Conservation (phyloP, 2,113 vertebrate genomes). For the Pygoscelis antarcticus region DNA sequence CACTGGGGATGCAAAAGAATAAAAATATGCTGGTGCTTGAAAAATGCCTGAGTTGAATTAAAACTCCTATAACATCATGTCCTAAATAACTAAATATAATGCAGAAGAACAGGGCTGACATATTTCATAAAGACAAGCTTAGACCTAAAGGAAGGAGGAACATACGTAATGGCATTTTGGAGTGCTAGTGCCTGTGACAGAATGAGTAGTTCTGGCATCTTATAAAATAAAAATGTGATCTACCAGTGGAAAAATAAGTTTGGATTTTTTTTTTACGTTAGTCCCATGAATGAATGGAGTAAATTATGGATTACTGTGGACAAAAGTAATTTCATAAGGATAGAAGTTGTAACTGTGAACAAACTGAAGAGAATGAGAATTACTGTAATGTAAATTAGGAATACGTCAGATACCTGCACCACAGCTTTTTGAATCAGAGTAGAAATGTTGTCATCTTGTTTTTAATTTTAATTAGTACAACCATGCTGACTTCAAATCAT, state of each 20-base stretch:
- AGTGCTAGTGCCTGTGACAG: background rate
- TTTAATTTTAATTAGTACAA: background rate
- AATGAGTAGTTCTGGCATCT: background rate
- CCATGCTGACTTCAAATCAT: background rate
- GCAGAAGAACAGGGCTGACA: background rate
- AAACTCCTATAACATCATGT: background rate
- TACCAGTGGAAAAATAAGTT: background rate
- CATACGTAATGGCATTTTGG: background rate
- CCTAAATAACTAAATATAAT: constrained; percentile 9
- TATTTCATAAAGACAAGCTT: background rate
- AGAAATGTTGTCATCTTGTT: background rate
- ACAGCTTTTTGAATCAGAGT: background rate
- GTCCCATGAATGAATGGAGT: background rate
- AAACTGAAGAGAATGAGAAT: background rate
- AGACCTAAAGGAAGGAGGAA: constrained; percentile 2
- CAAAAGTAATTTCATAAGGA: background rate
- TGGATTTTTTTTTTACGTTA: background rate
- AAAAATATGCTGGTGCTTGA: background rate
- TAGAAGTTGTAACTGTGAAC: background rate
- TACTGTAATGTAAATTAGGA: background rate
- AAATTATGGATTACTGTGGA: background rate
- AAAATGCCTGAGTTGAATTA: background rate
- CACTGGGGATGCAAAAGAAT: background rate
- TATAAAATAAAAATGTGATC: background rate
- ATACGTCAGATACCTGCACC: background rate